These are phyloP conservation scores for Ciconia stormi DNA, from an alignment of 2,113 vertebrate genomes.

Conservation along the genomic window DNA sequence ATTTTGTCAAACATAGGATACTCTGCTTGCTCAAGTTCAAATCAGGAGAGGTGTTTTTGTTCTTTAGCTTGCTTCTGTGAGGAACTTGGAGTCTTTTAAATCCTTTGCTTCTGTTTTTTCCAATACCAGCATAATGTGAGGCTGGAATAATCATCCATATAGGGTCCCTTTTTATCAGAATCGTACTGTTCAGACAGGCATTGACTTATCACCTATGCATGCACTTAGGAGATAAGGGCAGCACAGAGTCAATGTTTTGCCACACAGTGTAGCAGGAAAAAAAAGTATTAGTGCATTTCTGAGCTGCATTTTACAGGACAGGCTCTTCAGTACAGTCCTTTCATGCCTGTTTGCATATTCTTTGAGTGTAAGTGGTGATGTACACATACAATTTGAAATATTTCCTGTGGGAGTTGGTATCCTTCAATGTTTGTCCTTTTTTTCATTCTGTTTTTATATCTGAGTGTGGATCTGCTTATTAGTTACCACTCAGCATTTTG, in stretches of 20 bases:
- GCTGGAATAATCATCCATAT: not conserved
- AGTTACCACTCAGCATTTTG: not conserved
- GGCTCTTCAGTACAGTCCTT: not conserved
- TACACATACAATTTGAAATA: not conserved
- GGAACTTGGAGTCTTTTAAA: not conserved
- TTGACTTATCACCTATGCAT: not conserved
- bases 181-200: not conserved
- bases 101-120: not conserved
- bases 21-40: not conserved
- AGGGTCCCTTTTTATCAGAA: not conserved
- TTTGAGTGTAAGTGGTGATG: not conserved
- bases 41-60: not conserved
- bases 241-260: not conserved
- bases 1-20: not conserved
- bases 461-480: not conserved
- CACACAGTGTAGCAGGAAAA: not conserved
- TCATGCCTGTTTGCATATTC: not conserved
- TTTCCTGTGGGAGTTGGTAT: not conserved
- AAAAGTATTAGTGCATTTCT: not conserved
- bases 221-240: not conserved
- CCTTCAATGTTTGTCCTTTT: not conserved
- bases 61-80: not conserved
- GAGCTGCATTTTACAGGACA: not conserved
- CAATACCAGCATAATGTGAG: not conserved
- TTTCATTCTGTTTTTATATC: not conserved